These are phyloP conservation scores for Temnothorax curvispinosus DNA, from an alignment of 1,140 invertebrate species.

Conservation along the genomic window DNA sequence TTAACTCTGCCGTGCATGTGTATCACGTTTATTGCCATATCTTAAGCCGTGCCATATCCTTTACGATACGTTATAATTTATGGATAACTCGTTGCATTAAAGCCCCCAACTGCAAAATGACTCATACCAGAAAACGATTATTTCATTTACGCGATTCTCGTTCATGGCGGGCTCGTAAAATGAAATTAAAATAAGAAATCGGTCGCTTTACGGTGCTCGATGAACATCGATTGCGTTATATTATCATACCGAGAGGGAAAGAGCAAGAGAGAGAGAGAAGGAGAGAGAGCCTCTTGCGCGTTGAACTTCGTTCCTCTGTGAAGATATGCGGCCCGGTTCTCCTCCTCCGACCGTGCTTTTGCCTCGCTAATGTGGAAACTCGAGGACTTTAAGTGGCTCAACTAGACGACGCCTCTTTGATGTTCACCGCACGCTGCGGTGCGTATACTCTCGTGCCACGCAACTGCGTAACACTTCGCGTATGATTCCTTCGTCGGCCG, in stretches of 20 bases:
- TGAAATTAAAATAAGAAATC: conserved; percentile 57
- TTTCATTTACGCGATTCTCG: conserved; percentile 27
- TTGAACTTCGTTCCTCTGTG: conserved; percentile 20
- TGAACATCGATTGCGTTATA: conserved; percentile 48
- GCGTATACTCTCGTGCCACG: conserved; percentile 71
- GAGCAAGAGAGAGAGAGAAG: neutral
- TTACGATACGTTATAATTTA: conserved; percentile 53
- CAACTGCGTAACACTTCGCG: conserved; percentile 71
- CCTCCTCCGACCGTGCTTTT: conserved; percentile 70
- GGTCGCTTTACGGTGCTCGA: conserved; percentile 20
- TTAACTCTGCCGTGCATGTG: conserved; percentile 2
- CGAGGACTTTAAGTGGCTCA: conserved; percentile 82
- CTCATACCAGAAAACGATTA: conserved; percentile 45
- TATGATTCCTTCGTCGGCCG: conserved; percentile 65
- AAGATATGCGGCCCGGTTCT: conserved; percentile 25
- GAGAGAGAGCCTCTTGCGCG: neutral
- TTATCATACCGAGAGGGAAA: conserved; percentile 30
- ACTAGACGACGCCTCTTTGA: conserved; percentile 82
- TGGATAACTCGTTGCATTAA: conserved; percentile 50
- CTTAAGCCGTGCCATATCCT: conserved; percentile 29
- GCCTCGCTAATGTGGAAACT: conserved; percentile 84
- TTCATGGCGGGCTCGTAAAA: conserved; percentile 36
- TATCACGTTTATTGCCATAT: conserved; percentile 39
- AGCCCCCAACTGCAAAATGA: conserved; percentile 3
- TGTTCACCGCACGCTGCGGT: conserved; percentile 74